Evolutionary conservation across 2,888 invertebrate genomes (phyloP), one percentile per base, ranked within the genome.

Genomic region (Tinea semifulvella): DNA sequence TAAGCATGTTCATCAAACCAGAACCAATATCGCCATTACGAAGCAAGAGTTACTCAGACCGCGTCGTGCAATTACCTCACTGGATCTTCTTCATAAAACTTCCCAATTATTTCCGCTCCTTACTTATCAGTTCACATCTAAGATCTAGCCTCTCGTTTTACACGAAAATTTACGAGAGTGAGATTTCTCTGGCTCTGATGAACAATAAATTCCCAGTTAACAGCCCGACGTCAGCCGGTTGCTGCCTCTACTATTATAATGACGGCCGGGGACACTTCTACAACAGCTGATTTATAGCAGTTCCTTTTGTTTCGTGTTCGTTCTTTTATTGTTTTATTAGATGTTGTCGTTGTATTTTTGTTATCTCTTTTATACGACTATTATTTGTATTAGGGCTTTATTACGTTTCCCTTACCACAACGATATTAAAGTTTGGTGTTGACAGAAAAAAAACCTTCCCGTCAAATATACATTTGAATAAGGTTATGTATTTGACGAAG

Each of bases 121-220:
- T 56, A 59, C 62, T 70, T 73, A 72, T 71, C 74, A 59, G 61
- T 49, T 56, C 56, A 55, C 61, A 69, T 71, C 71, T 71, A 61
- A 61, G 61, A 67, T 68, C 70, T 68, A 70, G 68, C 65, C 57
- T 66, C 66, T 72, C 66, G 66, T 67, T 66, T 75, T 72, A 73
- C 70, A 69, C 60, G 61, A 63, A 65, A 69, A 72, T 71, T 75
- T 72, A 75, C 65, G 73, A 68, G 65, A 66, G 64, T 65, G 61
- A 65, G 60, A 60, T 62, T 65, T 58, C 60, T 63, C 58, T 50
- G 60, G 56, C 52, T 62, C 59, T 69, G 68, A 69, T 68, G 65
- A 69, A 69, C 68, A 63, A 73, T 76, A 75, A 75, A 76, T 77
- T 70, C 45, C 51, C 57, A 54, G 63, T 68, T 72, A 73, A 74